Evolutionary conservation across 1,140 invertebrate genomes (phyloP), one percentile per base, ranked within the genome.

Genomic region (Cydia strobilella): DNA sequence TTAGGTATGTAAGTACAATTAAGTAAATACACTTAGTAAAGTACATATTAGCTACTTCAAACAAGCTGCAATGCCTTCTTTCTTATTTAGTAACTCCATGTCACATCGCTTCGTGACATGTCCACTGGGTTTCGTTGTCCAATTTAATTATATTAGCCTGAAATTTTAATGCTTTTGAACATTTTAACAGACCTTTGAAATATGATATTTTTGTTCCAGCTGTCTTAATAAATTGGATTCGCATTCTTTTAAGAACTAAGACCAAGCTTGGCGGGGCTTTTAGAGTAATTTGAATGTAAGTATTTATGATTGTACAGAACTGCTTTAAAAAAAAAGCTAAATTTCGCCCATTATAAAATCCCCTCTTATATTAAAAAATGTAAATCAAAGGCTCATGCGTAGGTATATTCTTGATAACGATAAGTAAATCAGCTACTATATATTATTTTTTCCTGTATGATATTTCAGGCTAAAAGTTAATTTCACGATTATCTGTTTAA

Each of bases 131-230:
- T 72, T 65, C 79, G 76, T 75, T 82, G 82, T 82, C 82, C 81
- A 85, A 82, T 85, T 81, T 85, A 86, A 87, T 87, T 82, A 85
- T 81, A 80, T 86, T 80, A 82, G 79, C 65, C 76, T 72, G 35
- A 18, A 75, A 75, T 79, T 84, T 78, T 80, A 81, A 80, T 78
- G 82, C 78, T 80, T 77, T 77, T 77, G 73, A 69, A 74, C 74
- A 69, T 76, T 77, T 79, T 63, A 74, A 69, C 69, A 69, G 27
- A 69, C n/a, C 2, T n/a, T 18, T 69, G 31, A 69, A 69, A 35
- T 35, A 69, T 69, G 65, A 69, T 69, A 42, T 69, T 69, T 69
- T 69, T 42, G 27, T 69, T 59, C 31, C 35, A 69, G 27, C 15
- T n/a, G 31, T 20, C n/a, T 69, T 39, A 69, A 39, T 35, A 69